These are phyloP conservation scores for Pangasius djambal DNA, from an alignment of 2,797 vertebrate genomes.

Conservation along the genomic window DNA sequence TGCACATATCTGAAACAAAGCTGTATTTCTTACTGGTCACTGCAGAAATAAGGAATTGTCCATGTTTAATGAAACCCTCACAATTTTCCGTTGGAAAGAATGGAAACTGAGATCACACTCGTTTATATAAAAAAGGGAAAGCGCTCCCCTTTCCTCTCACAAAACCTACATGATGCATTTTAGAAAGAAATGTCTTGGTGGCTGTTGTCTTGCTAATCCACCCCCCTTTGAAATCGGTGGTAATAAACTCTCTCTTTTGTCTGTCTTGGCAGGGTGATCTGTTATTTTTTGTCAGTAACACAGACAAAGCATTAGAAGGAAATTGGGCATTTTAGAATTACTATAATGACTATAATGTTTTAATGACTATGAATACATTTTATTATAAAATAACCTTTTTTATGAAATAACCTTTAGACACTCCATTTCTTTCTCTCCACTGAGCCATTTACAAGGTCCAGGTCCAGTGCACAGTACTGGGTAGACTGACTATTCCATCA, in stretches of 20 bases:
- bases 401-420: neutral
- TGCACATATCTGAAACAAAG: neutral
- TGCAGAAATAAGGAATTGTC: neutral
- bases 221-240: neutral
- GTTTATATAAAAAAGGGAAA: neutral
- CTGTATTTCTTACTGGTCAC: neutral
- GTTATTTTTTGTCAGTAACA: neutral
- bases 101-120: neutral
- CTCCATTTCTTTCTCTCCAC: neutral
- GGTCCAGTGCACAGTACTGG: neutral
- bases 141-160: neutral
- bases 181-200: neutral
- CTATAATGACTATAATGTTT: neutral
- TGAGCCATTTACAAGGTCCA: neutral
- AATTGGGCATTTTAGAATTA: neutral
- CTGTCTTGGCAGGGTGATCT: slow-evolving; percentile 13
- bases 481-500: neutral
- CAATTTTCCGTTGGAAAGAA: neutral
- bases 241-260: neutral
- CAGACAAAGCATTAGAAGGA: neutral
- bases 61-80: neutral
- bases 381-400: neutral
- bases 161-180: neutral
- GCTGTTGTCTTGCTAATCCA: neutral
- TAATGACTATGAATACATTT: slow-evolving; percentile 15